Conservation (phyloP, 1,140 invertebrate genomes). For the Drosophila bifasciata region DNA sequence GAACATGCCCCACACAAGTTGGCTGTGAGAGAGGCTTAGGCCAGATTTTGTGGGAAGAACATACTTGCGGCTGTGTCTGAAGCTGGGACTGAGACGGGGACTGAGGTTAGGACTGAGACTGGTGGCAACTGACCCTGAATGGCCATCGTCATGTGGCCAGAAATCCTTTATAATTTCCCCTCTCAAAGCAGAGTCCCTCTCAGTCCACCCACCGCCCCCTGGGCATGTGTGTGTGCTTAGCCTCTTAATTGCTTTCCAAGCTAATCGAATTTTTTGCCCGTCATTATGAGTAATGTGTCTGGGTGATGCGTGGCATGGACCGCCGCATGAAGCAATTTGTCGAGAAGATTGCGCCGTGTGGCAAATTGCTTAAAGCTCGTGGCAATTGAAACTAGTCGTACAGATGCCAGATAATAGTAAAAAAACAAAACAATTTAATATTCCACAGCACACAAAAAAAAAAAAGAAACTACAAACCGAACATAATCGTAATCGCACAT, state of each 20-base stretch:
- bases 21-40: constrained; percentile 52
- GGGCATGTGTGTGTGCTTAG: constrained; percentile 41
- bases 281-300: constrained; percentile 79
- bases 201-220: too few relatives aligned
- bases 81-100: too few relatives aligned
- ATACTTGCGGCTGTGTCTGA: constrained; percentile 53
- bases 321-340: constrained; percentile 70
- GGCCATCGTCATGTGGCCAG: constrained; percentile 45
- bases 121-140: constrained; percentile 37
- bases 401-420: constrained; percentile 16
- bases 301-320: constrained; percentile 31
- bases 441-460: constrained; percentile 9
- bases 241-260: constrained; percentile 77
- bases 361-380: constrained; percentile 71
- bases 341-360: constrained; percentile 50
- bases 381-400: constrained; percentile 46
- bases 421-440: constrained; percentile 49
- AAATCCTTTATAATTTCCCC: constrained; percentile 7
- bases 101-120: too few relatives aligned
- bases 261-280: constrained; percentile 80
- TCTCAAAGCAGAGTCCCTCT: too few relatives aligned
- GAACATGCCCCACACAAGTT: constrained; percentile 36
- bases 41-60: constrained; percentile 61
- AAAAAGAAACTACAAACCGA: constrained; percentile 25
- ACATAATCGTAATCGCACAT: constrained; percentile 75